Percentiles rank a stretch among this genome's conserved stretches.
These are phyloP conservation scores for Pseudochaenichthys georgianus DNA, from an alignment of 2,797 vertebrate species.

Conservation along the genomic window DNA sequence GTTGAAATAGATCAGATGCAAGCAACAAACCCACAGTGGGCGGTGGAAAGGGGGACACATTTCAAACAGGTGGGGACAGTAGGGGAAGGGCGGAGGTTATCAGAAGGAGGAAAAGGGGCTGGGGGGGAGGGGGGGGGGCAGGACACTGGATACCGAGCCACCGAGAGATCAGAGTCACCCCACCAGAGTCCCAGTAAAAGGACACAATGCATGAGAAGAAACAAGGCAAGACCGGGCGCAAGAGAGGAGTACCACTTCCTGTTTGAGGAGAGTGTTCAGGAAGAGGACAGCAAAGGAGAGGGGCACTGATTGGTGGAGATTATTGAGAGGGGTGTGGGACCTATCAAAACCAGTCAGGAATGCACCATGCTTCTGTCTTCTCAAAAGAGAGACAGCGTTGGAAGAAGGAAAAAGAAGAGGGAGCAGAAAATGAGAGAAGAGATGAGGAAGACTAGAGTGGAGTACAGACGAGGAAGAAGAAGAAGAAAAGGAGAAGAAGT, in stretches of 20 bases:
- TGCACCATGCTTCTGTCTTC: constrained; percentile 88
- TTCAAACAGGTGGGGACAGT: constrained; percentile 75
- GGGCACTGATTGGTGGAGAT: constrained; percentile 66
- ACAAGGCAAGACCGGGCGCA: constrained; percentile 78
- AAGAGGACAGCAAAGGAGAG: constrained; percentile 62
- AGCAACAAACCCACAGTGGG: constrained; percentile 86
- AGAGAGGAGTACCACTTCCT: constrained; percentile 75
- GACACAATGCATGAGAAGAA: constrained; percentile 80
- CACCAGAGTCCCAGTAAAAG: constrained; percentile 69
- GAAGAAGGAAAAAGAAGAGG: constrained; percentile 34
- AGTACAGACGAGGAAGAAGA: constrained; percentile 10
- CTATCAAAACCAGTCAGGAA: constrained; percentile 84
- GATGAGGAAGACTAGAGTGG: neutral
- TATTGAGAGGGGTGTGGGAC: constrained; percentile 58
- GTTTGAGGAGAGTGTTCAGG: constrained; percentile 67
- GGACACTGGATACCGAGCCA: constrained; percentile 71
- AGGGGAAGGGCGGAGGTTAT: constrained; percentile 16
- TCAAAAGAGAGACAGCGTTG: constrained; percentile 70
- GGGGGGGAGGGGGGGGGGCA: constrained; percentile 34
- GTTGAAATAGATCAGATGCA: constrained; percentile 83
- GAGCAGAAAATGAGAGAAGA: constrained; percentile 25
- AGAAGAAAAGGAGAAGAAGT: constrained; percentile 13
- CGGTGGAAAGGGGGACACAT: constrained; percentile 62
- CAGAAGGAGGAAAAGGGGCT: constrained; percentile 19
- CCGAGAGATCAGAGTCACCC: constrained; percentile 72